Base-by-base conservation (phyloP, 1,140 invertebrate genomes). In the Metopolophium dirhodum region DNA sequence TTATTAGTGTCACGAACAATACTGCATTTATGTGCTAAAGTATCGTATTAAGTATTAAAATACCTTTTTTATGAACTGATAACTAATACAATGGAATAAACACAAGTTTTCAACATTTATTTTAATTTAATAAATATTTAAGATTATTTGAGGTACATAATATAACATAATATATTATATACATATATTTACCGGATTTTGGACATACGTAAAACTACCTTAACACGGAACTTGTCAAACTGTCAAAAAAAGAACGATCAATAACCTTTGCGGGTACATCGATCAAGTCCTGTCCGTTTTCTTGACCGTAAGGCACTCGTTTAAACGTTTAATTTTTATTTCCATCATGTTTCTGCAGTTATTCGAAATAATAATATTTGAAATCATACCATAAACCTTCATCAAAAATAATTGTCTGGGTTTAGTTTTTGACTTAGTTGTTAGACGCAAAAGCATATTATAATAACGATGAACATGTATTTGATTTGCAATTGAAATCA, bases 271-370 rank as follows among this genome's bases (percentile, higher is more conserved):
- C 22, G 22, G n/a, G 35, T 89, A 37, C 35, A 89, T 89, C 88
- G 88, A 89, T 89, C 88, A 89, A 35, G 35, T 14, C 49, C 88
- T 54, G 51, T 89, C 51, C 22, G 9, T 57, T 41, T 89, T 37
- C 35, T 89, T 89, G 88, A 57, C 88, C 35, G 35, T 57, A 89
- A 37, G 20, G 18, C 49, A 37, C 20, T 54, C 49, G 7, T 89
- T 88, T 54, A 89, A 89, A 89, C 35, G 41, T 88, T 88, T 51
- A 35, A n/a, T 88, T 51, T 35, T 86, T 86, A 26, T 45, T 86
- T 89, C 20, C 20, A 7, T 3, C 23, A n/a, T n/a, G n/a, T n/a
- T n/a, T n/a, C 85, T 9, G 11, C 22, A 7, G 11, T 8, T 37
- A 2, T 54, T 35, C 49, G 49, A 54, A 89, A 35, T 11, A 47